Evolutionary conservation across 2,888 invertebrate genomes (phyloP).

Genomic region (Xestia rhomboidea): DNA sequence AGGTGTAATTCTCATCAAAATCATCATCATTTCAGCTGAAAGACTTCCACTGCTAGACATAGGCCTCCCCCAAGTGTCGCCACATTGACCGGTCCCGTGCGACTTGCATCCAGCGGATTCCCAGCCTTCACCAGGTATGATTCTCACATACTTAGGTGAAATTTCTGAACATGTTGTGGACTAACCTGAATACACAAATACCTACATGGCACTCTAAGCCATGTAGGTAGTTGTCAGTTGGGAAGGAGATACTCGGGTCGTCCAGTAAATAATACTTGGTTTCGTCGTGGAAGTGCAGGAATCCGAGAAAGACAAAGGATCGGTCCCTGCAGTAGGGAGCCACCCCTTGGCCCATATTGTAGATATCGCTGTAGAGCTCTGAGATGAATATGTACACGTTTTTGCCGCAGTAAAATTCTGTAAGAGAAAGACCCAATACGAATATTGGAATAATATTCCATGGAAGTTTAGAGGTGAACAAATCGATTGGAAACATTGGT

Average conservation of each 20-base stretch:
- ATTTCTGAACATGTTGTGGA: neutral
- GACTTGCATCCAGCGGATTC: no score
- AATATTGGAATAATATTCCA: neutral
- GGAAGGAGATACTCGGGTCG: slow-evolving; percentile 85
- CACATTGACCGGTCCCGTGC: no score
- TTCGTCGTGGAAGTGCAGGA: slow-evolving; percentile 85
- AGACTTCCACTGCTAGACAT: no score
- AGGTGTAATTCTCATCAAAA: no score
- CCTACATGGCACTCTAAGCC: slow-evolving; percentile 86
- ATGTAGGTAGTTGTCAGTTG: slow-evolving; percentile 85
- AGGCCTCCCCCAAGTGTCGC: no score
- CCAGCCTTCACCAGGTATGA: no score
- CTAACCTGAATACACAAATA: slow-evolving; percentile 85
- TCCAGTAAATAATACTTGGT: slow-evolving; percentile 85
- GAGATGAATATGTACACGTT: slow-evolving; percentile 87
- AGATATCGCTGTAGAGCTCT: slow-evolving; percentile 86
- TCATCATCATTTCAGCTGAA: no score
- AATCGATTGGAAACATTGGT: neutral
- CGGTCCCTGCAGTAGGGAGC: slow-evolving; percentile 86
- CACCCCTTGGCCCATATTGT: slow-evolving; percentile 82
- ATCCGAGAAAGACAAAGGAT: slow-evolving; percentile 86
- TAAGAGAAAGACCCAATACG: slow-evolving; percentile 33
- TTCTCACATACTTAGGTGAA: no score
- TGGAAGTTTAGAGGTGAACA: neutral
- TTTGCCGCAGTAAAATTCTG: slow-evolving; percentile 88